Base-by-base conservation (phyloP, 2,113 vertebrate genomes). In the Leptocoma aspasia region DNA sequence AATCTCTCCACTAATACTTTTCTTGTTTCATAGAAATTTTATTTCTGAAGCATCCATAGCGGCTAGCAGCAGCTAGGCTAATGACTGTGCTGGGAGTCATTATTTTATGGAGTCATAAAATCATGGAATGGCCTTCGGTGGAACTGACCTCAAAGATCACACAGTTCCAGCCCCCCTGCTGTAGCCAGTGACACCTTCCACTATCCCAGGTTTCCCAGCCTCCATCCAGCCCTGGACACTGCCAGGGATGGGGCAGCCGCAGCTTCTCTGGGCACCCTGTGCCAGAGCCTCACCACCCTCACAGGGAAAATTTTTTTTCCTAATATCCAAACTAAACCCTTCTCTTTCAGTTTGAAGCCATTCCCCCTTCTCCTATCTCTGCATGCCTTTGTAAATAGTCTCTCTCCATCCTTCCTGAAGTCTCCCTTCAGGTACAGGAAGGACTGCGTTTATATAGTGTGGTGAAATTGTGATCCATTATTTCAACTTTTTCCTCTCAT, bases 181-280 rank as follows among this genome's bases (percentile, higher is more conserved):
- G 6, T 16, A 10, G 11, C 5, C 30, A 76, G 8, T 2, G 30
- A 31, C 10, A 61, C 1, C 6, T 61, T 42, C 5, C 63, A 27
- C 47, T 16, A 4, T 2, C 4, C 8, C 31, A 54, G 6, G 6
- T 5, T 35, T 7, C 26, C 61, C 7, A 9, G 42, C 1, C 1
- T 15, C 8, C 17, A 4, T 35, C 13, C n/a, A 82, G 19, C 11
- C 21, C 17, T 31, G 41, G 19, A 26, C 17, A 31, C 6, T 41
- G 8, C 39, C 30, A 68, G 24, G 30, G 2, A 13, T 6, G 1
- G 16, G n/a, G 9, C 20, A 75, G 19, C 19, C 39, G 39, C 16
- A 39, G 13, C 10, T 66, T 6, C 30, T 45, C 28, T 53, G 5
- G 9, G 13, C 1, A 45, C 3, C 13, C 5, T 24, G 28, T 68